Evolutionary conservation across 2,888 invertebrate genomes (phyloP), one percentile per base, ranked within the genome.

Genomic region (Toxonevra muliebris): DNA sequence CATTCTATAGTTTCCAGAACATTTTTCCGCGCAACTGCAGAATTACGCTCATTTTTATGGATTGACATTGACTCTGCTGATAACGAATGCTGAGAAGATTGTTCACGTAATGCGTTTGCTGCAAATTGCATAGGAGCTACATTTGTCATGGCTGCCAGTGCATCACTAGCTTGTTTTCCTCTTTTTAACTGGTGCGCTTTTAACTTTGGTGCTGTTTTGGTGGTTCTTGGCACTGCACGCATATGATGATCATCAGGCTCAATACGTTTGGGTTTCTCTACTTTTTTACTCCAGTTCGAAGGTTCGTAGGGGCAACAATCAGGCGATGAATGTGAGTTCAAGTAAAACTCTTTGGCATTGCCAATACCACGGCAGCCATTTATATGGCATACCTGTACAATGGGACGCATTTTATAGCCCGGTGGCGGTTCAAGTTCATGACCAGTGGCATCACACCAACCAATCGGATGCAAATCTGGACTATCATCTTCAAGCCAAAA

Each of bases 401-500:
- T 66, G 41, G 76, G 69, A 5, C 67, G 66, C 50, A 78, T 76
- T 43, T 72, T 72, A 60, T 70, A 82, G 90, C 93, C 92, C 55
- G 94, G 88, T 13, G 96, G 96, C 11, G 93, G 90, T 82, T 95
- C 93, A 40, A 97, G 85, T 0, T 93, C 92, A 83, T 97, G 96
- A 1, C 92, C 92, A 1, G 96, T 96, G 85, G 93, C 93, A 72
- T 90, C 88, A 82, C 96, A 95, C 96, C 96, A 97, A 45, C 94
- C 93, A 71, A 94, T 90, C 0, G 97, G 97, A 87, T 97, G 96
- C 76, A 97, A 89, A 84, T 97, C 95, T 0, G 93, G 89, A 73
- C 90, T 92, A 85, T 97, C 96, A 83, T 96, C 96, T 79, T 96
- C 96, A 68, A 95, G 87, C 95, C 95, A 96, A 83, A 91, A 93